Evolutionary conservation across 2,888 invertebrate species (phyloP).

Genomic region (Iphiclides podalirius): DNA sequence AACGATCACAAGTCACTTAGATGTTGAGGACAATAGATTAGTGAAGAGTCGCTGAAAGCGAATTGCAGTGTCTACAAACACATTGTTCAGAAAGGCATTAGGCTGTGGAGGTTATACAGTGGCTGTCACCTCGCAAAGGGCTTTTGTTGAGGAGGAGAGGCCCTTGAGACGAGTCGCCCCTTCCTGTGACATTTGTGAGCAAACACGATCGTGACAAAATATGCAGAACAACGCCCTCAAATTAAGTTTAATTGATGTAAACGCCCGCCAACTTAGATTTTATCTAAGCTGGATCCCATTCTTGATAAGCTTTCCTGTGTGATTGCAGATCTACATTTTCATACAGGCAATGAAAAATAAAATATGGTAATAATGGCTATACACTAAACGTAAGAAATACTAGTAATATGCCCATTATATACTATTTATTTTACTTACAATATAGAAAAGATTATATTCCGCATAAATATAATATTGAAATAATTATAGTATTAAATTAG

Average conservation of each 20-base stretch:
- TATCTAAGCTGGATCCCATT: too few species aligned
- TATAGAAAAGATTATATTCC: too few species aligned
- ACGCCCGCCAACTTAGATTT: constrained; percentile 15
- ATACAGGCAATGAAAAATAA: too few species aligned
- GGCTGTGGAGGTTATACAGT: constrained; percentile 64
- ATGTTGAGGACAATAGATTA: constrained; percentile 15
- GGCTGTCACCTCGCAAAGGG: constrained; percentile 61
- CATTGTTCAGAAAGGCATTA: constrained; percentile 51
- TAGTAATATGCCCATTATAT: too few species aligned
- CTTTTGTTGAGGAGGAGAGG: constrained; percentile 49
- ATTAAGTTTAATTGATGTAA: constrained; percentile 36
- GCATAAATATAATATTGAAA: too few species aligned
- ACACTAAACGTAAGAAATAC: too few species aligned
- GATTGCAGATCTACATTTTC: constrained; percentile 3
- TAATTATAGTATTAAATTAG: too few species aligned
- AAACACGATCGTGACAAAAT: constrained; percentile 63
- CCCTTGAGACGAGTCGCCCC: constrained; percentile 66
- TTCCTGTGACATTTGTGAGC: constrained; percentile 55
- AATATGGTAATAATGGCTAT: too few species aligned
- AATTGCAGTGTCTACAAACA: constrained; percentile 37
- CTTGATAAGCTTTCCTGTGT: too few species aligned
- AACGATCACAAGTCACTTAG: constrained; percentile 9
- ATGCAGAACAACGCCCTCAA: constrained; percentile 48
- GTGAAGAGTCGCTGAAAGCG: constrained; percentile 14
- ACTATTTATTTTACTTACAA: too few species aligned